Evolutionary conservation across 2,113 vertebrate species (phyloP), one percentile per base, ranked within the genome.

Genomic region (Piprites chloris): DNA sequence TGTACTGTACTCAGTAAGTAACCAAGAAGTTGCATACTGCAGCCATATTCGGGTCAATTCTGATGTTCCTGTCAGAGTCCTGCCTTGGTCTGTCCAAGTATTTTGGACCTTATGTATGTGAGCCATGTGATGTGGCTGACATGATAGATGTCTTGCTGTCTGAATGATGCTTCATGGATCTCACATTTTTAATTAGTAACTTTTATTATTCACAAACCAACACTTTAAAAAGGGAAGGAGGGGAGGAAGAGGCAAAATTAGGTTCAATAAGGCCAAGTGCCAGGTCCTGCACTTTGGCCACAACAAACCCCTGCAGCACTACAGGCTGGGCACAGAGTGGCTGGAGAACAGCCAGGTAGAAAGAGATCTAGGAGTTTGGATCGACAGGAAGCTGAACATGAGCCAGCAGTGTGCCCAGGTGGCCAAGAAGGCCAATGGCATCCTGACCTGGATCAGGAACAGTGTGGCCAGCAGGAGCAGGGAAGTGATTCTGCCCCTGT

Each of bases 21-120:
- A 39, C 0, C 11, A 28, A 22, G 44, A 11, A 27, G 35, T 13
- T 1, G 0, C 50, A 12, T 6, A 4, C 2, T n/a, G 8, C 39
- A 42, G 74, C 17, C 56, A 14, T 3, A 26, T 37, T 41, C 44
- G 23, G 5, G 41, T 37, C 4, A 32, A 5, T 46, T 23, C 24
- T 0, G 8, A 0, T 5, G 9, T 10, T 72, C 37, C 61, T 68
- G 56, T 53, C 17, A 6, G 32, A 53, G 62, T 32, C 63, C 44
- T 37, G 49, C 26, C n/a, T 13, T 24, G 5, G 9, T 7, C 76
- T 56, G 15, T 15, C 14, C 2, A 5, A 33, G 21, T 2, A 27
- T 39, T 24, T 44, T 5, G 24, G 13, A 28, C 50, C 0, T 0
- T 24, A 1, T 7, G 1, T 21, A 42, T 15, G 14, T 77, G 37